phyloP scores from a whole-genome alignment of 2,113 vertebrate species.

The Ia io region DNA sequence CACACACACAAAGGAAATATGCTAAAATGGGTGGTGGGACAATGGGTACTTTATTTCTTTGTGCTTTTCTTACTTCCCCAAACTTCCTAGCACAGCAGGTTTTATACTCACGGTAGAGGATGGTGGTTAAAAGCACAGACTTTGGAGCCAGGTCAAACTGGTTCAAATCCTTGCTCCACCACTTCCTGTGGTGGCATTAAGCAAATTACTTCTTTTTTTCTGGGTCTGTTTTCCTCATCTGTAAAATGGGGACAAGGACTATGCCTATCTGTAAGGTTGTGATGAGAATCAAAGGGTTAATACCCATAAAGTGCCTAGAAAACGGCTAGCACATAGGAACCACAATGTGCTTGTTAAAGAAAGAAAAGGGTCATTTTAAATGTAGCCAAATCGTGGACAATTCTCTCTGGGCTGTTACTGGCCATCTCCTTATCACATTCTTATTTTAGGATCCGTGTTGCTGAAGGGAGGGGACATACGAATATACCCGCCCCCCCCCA shows the following conservation, averaged over 20 bases:
- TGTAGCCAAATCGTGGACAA: not conserved
- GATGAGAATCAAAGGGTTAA: not conserved
- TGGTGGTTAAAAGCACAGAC: not conserved
- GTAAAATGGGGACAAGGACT: not conserved
- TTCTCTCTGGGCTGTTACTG: not conserved
- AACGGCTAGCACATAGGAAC: not conserved
- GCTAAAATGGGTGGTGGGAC: not conserved
- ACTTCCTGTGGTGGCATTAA: not conserved
- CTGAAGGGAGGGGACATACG: not conserved
- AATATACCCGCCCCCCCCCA: too few relatives aligned
- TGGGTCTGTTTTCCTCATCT: not conserved
- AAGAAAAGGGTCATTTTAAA: not conserved
- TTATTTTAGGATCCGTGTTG: not conserved
- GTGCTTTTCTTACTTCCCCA: slow-evolving; percentile 19
- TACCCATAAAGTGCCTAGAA: not conserved
- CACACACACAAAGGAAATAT: not conserved
- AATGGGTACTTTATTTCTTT: not conserved
- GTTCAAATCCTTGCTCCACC: not conserved
- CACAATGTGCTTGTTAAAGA: not conserved
- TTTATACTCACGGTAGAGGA: not conserved
- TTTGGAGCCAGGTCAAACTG: not conserved
- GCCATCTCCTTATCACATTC: not conserved
- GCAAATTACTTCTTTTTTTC: slow-evolving; percentile 15
- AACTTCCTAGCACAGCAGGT: not conserved
- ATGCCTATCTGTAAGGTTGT: not conserved